phyloP scores from a whole-genome alignment of 2,113 vertebrate species.

The Poeciliopsis occidentalis region DNA sequence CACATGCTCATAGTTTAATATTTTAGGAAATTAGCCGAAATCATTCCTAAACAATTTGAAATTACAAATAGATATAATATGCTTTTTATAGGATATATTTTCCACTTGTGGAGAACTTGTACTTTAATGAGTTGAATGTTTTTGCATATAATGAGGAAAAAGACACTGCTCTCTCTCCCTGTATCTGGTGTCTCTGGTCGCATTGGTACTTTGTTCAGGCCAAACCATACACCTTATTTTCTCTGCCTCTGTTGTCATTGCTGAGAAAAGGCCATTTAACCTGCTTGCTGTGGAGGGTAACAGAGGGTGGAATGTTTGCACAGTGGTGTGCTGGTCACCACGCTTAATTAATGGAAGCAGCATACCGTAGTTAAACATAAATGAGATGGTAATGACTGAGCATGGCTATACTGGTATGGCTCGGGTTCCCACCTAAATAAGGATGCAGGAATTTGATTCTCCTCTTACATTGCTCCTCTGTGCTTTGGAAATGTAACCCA shows the following conservation, averaged over 20 bases:
- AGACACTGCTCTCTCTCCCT: conserved; percentile 60
- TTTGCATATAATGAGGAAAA: conserved; percentile 57
- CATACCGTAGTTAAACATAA: conserved; percentile 55
- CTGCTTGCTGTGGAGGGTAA: conserved; percentile 55
- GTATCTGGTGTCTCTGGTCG: conserved; percentile 69
- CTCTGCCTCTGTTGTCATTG: conserved; percentile 65
- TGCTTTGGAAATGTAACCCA: background rate
- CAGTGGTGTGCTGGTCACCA: conserved; percentile 8
- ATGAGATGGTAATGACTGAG: conserved; percentile 62
- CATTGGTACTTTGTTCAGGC: conserved; percentile 61
- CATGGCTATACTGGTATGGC: conserved; percentile 29
- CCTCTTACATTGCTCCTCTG: conserved; percentile 21
- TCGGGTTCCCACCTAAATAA: conserved; percentile 51
- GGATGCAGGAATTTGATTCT: conserved; percentile 38
- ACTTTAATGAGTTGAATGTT: conserved; percentile 58
- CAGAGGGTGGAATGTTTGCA: conserved; percentile 38
- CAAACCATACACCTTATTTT: conserved; percentile 44
- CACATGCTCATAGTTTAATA: too few relatives aligned
- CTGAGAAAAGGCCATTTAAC: conserved; percentile 69
- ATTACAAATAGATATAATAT: background rate
- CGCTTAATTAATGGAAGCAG: conserved; percentile 40
- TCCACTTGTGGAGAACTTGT: background rate
- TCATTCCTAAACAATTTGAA: too few relatives aligned
- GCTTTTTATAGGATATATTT: conserved; percentile 4
- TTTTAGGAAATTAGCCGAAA: too few relatives aligned